These are phyloP conservation scores for Eledone cirrhosa DNA, from an alignment of 2,888 invertebrate species.

Conservation along the genomic window DNA sequence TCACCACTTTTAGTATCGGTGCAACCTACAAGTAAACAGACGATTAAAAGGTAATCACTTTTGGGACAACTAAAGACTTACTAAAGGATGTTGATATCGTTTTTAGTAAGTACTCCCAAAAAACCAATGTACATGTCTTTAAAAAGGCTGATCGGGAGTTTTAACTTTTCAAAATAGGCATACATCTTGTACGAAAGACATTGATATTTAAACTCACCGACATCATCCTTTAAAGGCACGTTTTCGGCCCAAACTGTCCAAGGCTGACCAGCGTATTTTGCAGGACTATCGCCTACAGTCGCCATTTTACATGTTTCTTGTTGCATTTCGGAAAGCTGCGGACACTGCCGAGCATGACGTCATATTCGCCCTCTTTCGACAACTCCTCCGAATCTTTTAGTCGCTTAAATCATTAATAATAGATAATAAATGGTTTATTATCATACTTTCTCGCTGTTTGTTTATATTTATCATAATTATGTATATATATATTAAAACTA, in stretches of 20 bases:
- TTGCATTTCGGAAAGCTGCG: constrained; percentile 62
- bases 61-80: neutral
- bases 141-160: constrained; percentile 10
- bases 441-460: too few relatives aligned
- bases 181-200: neutral
- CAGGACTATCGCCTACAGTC: constrained; percentile 67
- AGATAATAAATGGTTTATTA: too few relatives aligned
- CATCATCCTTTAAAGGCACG: constrained; percentile 50
- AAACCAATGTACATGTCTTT: constrained; percentile 27
- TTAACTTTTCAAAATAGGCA: neutral
- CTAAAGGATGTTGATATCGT: constrained; percentile 21
- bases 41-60: constrained; percentile 14
- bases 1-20: constrained; percentile 39
- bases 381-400: constrained; percentile 9
- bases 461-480: too few relatives aligned
- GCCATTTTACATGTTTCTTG: constrained; percentile 66
- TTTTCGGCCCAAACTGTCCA: constrained; percentile 65
- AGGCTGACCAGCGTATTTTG: constrained; percentile 65
- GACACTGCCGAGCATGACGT: constrained; percentile 62
- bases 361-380: constrained; percentile 48
- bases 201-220: constrained; percentile 43
- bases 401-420: too few relatives aligned
- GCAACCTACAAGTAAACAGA: constrained; percentile 45
- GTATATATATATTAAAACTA: too few relatives aligned
- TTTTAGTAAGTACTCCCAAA: constrained; percentile 8